These are phyloP conservation scores for Galeruca laticollis DNA, from an alignment of 2,888 invertebrate species.

Conservation along the genomic window DNA sequence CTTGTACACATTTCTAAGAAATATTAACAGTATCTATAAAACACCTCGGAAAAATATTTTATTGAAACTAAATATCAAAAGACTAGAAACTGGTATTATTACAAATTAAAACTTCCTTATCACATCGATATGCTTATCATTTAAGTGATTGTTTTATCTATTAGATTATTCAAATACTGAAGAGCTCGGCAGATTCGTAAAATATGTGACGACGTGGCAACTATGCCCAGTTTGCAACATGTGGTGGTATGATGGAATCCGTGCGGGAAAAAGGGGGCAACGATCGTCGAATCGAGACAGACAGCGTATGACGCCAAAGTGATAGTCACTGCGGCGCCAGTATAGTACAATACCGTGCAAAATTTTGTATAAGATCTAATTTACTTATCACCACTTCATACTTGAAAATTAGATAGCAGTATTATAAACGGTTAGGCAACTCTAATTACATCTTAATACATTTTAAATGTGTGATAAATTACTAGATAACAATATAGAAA, in stretches of 20 bases:
- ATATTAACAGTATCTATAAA: no score
- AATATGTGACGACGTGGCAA: constrained; percentile 33
- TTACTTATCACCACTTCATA: not conserved
- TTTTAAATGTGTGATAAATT: not conserved
- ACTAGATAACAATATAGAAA: constrained; percentile 3
- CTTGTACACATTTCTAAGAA: no score
- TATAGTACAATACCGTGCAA: constrained; percentile 65
- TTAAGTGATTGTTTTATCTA: not conserved
- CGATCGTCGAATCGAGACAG: constrained; percentile 61
- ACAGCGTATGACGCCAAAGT: constrained; percentile 68
- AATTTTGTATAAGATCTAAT: constrained; percentile 51
- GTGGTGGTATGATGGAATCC: constrained; percentile 57
- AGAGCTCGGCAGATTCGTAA: not conserved
- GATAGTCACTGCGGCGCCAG: constrained; percentile 68
- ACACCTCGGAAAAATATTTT: no score
- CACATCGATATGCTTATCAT: no score
- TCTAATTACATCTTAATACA: constrained; percentile 1
- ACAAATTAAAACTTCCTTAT: no score
- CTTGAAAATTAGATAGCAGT: constrained; percentile 10
- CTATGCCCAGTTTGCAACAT: constrained; percentile 48
- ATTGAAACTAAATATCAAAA: no score
- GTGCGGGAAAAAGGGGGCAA: constrained; percentile 59
- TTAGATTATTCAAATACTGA: not conserved
- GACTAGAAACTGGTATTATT: no score
- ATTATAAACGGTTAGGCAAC: constrained; percentile 22